Evolutionary conservation across 2,888 invertebrate species (phyloP).

Genomic region (Drosophila helvetica): DNA sequence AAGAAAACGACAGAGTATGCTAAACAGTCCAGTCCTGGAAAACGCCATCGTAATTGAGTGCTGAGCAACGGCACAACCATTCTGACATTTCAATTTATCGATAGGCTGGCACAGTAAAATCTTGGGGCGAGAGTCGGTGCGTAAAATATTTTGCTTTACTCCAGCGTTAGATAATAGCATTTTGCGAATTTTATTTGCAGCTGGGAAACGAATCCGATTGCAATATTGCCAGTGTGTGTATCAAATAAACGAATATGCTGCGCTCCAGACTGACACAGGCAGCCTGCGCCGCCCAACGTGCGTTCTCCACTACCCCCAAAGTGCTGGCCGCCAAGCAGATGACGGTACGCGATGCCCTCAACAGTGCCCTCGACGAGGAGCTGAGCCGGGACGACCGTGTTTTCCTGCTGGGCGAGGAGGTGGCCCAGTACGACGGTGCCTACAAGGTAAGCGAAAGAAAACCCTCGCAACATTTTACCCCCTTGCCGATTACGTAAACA

Average conservation of each 20-base stretch:
- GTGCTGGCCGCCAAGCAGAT: conserved; percentile 87
- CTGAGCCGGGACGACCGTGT: conserved; percentile 96
- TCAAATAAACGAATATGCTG: conserved; percentile 55
- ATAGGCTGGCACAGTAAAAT: background rate
- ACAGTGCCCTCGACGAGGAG: conserved; percentile 98
- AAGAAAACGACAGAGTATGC: background rate
- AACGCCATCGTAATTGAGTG: background rate
- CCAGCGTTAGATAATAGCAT: conserved; percentile 59
- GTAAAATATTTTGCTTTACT: conserved; percentile 38
- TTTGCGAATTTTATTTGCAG: conserved; percentile 20
- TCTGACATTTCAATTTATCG: background rate
- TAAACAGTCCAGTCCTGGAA: background rate
- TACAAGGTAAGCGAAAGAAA: conserved; percentile 90
- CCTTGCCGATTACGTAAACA: conserved; percentile 79
- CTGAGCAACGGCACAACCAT: background rate
- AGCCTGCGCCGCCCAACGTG: conserved; percentile 83
- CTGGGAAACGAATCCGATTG: conserved; percentile 29
- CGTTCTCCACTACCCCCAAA: conserved; percentile 85
- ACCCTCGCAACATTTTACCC: conserved; percentile 18
- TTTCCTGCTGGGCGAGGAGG: conserved; percentile 97
- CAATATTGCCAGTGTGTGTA: conserved; percentile 17
- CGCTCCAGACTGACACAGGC: conserved; percentile 62
- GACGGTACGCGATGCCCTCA: conserved; percentile 98
- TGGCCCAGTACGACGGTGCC: conserved; percentile 99
- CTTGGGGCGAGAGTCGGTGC: conserved; percentile 39